Base-by-base conservation (phyloP, 2,797 vertebrate genomes). In the Anguilla marmorata region DNA sequence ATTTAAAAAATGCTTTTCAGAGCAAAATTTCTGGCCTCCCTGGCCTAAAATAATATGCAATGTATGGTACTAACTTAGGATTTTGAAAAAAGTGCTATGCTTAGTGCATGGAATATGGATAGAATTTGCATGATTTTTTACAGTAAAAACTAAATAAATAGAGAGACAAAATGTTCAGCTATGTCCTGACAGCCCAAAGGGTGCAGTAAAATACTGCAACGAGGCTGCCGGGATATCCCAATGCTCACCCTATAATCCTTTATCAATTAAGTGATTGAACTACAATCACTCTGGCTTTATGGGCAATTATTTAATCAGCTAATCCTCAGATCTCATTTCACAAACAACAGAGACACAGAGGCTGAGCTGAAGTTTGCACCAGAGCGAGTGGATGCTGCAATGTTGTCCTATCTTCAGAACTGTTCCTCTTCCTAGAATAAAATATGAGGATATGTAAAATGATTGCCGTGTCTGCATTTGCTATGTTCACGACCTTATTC, bases 91-190 rank as follows among this genome's bases (percentile, higher is more conserved):
- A 37, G 74, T 76, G 33, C 74, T 76, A 37, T 76, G 74, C 74
- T 41, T 76, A 76, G 74, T 76, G 74, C 74, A 76, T 76, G 74
- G 74, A 41, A 76, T 76, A 76, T 76, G 74, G 74, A 4, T 76
- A 76, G 74, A 76, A 76, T 76, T 19, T 41, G 74, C 74, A 76
- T 76, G 74, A 52, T 41, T 76, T 76, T 76, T 30, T 76, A 41
- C 37, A 19, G 33, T 37, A 41, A 76, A 72, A 14, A 27, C 69
- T 72, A 33, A 76, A 37, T 41, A 12, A 37, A 76, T 19, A 37
- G 33, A 76, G 41, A 37, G 33, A 41, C 12, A n/a, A 12, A 3
- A 41, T 37, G 74, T 41, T 76, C 74, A 41, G 74, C 12, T 9
- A 11, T 33, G 3, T 76, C 37, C 74, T 33, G 33, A 41, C 19